Evolutionary conservation across 1,140 invertebrate genomes (phyloP).

Genomic region (Platyscapa corneri): DNA sequence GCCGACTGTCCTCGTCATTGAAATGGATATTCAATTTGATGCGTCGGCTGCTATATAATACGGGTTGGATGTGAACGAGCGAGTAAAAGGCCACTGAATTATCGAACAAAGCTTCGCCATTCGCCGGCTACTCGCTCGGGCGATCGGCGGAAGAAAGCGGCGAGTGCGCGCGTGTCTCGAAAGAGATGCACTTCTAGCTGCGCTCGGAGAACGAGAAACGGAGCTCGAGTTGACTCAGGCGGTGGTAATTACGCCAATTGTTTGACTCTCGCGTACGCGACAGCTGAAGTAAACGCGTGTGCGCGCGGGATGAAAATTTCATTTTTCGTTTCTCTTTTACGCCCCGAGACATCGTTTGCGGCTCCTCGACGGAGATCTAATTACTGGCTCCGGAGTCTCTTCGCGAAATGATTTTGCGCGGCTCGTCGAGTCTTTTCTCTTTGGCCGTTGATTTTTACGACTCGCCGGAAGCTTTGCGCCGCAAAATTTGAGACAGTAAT

Average conservation of each 20-base stretch:
- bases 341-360: not conserved
- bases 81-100: not conserved
- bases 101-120: too few relatives aligned
- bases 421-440: not conserved
- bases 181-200: not conserved
- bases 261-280: not conserved
- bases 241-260: constrained; percentile 32
- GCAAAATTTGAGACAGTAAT: not conserved
- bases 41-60: not conserved
- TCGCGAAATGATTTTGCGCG: constrained; percentile 3
- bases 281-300: not conserved
- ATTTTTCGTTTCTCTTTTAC: not conserved
- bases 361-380: not conserved
- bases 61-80: not conserved
- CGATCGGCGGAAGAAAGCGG: too few relatives aligned
- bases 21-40: constrained; percentile 31
- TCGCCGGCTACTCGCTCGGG: too few relatives aligned
- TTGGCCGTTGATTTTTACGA: constrained; percentile 2
- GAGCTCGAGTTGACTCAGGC: not conserved
- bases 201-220: too few relatives aligned
- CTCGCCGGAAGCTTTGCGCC: not conserved
- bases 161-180: not conserved
- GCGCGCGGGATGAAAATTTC: not conserved
- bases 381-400: not conserved
- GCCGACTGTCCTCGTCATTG: not conserved